Evolutionary conservation across 2,888 invertebrate species (phyloP), one percentile per base, ranked within the genome.

Genomic region (Sicus ferrugineus): DNA sequence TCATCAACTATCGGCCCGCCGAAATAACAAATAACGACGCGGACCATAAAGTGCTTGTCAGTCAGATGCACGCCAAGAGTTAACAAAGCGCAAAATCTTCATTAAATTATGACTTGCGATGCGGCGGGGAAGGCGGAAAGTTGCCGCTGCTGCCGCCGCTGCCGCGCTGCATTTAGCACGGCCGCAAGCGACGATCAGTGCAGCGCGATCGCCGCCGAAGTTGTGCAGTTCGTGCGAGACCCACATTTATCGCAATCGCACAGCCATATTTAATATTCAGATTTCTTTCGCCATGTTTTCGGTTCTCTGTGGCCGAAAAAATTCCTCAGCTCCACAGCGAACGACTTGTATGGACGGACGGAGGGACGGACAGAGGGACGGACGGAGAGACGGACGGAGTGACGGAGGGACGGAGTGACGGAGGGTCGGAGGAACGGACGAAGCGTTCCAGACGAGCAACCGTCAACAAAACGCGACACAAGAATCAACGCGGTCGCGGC

Each of bases 231-330:
- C 72, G 72, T 72, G 72, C 72, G 65, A 72, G 72, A 67, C 67
- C 70, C 67, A 72, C 72, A 70, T 72, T 72, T 72, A 72, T 72
- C 72, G 72, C 72, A 67, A 72, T 72, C 70, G 58, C 23, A 69
- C 73, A 71, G 34, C 67, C 73, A 76, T 74, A 74, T 74, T 76
- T 75, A 76, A 76, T 76, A 76, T 74, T 74, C 76, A 75, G 72
- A 75, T 74, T 76, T 72, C 66, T 67, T 67, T 48, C 70, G 50
- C 48, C 69, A 34, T 67, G 21, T 67, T 70, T 63, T 46, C 21
- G 66, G 19, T 28, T 54, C 26, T 54, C 28, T 3, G 9, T 21
- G 50, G n/a, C n/a, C n/a, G 9, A 21, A 52, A n/a, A 21, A 52
- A 52, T 52, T 52, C 50, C 50, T 11, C n/a, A 23, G 50, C 21